phyloP scores from a whole-genome alignment of 2,797 vertebrate species.

The Limnodromus scolopaceus region DNA sequence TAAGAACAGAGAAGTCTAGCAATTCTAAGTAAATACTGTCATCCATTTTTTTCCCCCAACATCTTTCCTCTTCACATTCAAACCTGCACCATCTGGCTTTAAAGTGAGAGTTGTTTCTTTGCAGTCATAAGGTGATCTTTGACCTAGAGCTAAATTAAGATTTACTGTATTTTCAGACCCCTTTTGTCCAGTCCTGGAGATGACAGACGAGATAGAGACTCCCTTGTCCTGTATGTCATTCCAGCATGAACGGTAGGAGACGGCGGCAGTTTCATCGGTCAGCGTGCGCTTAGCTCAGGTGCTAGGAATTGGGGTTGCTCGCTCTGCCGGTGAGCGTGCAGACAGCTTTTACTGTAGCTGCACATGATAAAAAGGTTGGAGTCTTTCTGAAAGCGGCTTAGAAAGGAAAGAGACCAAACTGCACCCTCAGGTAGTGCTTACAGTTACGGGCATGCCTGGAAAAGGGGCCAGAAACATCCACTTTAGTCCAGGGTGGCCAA shows the following conservation, averaged over 20 bases:
- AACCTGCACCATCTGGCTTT: neutral
- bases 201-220: slow-evolving; percentile 11
- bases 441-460: neutral
- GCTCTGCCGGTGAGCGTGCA: neutral
- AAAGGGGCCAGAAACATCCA: neutral
- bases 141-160: slow-evolving; percentile 57
- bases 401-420: neutral
- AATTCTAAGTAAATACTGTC: neutral
- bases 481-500: neutral
- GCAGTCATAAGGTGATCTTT: neutral
- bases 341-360: neutral
- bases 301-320: neutral
- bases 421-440: neutral
- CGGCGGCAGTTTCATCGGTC: slow-evolving; percentile 32
- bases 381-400: neutral
- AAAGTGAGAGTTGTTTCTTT: neutral
- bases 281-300: neutral
- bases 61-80: neutral
- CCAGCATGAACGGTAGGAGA: neutral
- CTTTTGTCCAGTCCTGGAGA: slow-evolving; percentile 21
- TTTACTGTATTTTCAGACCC: slow-evolving; percentile 29
- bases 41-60: neutral
- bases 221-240: neutral
- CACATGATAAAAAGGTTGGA: neutral
- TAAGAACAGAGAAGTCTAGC: neutral